Conservation (phyloP, 2,888 invertebrate species). For the Pyrrhia umbra region DNA sequence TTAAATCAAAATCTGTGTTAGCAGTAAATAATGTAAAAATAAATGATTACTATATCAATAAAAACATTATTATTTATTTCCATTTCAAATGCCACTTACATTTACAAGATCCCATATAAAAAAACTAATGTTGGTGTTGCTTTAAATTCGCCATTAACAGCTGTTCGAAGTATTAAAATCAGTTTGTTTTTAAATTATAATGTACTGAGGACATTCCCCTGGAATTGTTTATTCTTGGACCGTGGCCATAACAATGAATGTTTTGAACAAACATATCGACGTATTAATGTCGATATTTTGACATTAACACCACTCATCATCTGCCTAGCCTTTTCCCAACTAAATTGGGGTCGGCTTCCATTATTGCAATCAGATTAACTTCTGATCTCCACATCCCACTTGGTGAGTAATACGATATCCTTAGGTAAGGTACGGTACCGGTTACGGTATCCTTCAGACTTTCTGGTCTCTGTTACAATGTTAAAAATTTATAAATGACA, state of each 20-base stretch:
- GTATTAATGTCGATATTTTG: constrained; percentile 6
- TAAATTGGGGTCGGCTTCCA: neutral
- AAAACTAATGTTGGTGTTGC: constrained; percentile 23
- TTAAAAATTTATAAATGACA: too few relatives aligned
- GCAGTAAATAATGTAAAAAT: too few relatives aligned
- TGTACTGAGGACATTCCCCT: constrained; percentile 54
- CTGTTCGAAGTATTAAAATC: constrained; percentile 59
- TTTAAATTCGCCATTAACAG: constrained; percentile 59
- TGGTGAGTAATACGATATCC: too few relatives aligned
- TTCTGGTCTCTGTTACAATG: too few relatives aligned
- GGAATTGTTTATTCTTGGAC: constrained; percentile 20
- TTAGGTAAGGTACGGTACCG: too few relatives aligned
- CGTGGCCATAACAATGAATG: constrained; percentile 27
- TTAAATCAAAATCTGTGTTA: too few relatives aligned
- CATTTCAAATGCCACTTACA: neutral
- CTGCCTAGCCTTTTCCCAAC: neutral
- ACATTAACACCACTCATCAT: constrained; percentile 27
- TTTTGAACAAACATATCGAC: constrained; percentile 7
- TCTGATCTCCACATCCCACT: too few relatives aligned
- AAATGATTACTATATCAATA: neutral
- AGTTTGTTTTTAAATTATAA: constrained; percentile 56
- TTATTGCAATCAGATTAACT: too few relatives aligned
- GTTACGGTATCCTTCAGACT: too few relatives aligned
- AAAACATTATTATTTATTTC: neutral
- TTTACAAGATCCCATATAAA: constrained; percentile 15